A percentile compares a stretch with the other conserved stretches of the same genome.
phyloP scores from a whole-genome alignment of 2,113 vertebrate species.

The Saguinus imperator region DNA sequence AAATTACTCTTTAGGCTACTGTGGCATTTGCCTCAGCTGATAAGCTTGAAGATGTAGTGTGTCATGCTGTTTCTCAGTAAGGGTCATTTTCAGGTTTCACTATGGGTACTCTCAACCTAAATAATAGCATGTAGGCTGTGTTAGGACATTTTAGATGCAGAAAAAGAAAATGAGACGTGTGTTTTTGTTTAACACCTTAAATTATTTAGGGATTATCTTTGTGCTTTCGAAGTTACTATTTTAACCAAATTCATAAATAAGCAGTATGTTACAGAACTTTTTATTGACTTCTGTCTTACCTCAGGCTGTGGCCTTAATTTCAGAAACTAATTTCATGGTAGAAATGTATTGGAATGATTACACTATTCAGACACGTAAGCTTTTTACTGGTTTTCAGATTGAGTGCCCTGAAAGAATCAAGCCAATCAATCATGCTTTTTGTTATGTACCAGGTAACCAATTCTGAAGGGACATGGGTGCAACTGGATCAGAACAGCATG shows the following conservation, averaged over 20 bases:
- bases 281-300: constrained; percentile 74
- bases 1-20: constrained; percentile 68
- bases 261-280: constrained; percentile 35
- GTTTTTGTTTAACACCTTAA: constrained; percentile 57
- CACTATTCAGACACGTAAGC: constrained; percentile 64
- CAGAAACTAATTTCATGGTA: constrained; percentile 76
- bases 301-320: constrained; percentile 85
- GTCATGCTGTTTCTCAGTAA: constrained; percentile 96
- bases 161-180: constrained; percentile 47
- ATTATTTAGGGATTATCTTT: constrained; percentile 45
- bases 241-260: constrained; percentile 46
- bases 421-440: constrained; percentile 81
- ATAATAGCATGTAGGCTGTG: constrained; percentile 8
- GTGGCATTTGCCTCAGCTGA: constrained; percentile 74
- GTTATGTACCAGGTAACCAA: constrained; percentile 94
- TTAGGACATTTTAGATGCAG: constrained; percentile 61
- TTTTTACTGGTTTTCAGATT: constrained; percentile 74
- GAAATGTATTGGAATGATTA: constrained; percentile 60
- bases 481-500: constrained; percentile 99
- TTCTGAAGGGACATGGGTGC: constrained; percentile 98
- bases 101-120: background rate
- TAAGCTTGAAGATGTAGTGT: constrained; percentile 93
- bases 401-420: constrained; percentile 69
- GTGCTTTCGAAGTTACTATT: constrained; percentile 41
- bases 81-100: constrained; percentile 67